Evolutionary conservation across 2,113 vertebrate species (phyloP), one percentile per base, ranked within the genome.

Genomic region (Zosterops lateralis): DNA sequence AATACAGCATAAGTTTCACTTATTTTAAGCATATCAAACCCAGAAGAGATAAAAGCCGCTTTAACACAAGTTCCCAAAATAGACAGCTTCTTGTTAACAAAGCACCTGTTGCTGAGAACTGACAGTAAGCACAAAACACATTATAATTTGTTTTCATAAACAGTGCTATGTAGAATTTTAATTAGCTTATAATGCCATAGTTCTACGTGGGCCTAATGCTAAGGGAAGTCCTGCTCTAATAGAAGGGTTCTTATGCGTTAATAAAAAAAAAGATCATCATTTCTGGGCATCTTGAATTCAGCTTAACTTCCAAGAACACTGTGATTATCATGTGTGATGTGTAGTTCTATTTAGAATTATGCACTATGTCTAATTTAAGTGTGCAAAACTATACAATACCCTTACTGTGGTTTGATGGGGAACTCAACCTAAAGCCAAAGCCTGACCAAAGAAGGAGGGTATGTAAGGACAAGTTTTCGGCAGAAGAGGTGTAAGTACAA

Each of bases 111-210:
- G 95, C 87, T 36, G 78, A 90, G 75, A 92, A 95, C 93, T 90
- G 91, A 95, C 95, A 95, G 89, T 62, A 95, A 92, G 96, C 82
- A 95, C 84, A 95, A 96, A 95, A 93, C 78, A 91, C 62, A n/a
- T 92, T 92, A 87, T 84, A 91, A 96, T 89, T 95, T 96, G 92
- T 92, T 96, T 96, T 91, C 87, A 93, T 93, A 96, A 96, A 95
- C 91, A 95, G 67, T 44, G 82, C 66, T n/a, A 76, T 79, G 93
- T 40, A 92, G 89, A 95, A 97, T 95, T 92, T 95, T 82, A 95
- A 93, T 92, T 79, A 94, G 84, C 82, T 95, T 15, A 62, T 85
- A 92, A 92, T 92, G 71, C 64, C 90, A 93, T 66, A 87, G 70
- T 38, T 85, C 66, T 70, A 58, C 1, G 0, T 34, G 34, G 51